Percentiles rank a stretch among this genome's conserved stretches.
These are phyloP conservation scores for Lasioglossum morio DNA, from an alignment of 2,888 invertebrate species.

Conservation along the genomic window DNA sequence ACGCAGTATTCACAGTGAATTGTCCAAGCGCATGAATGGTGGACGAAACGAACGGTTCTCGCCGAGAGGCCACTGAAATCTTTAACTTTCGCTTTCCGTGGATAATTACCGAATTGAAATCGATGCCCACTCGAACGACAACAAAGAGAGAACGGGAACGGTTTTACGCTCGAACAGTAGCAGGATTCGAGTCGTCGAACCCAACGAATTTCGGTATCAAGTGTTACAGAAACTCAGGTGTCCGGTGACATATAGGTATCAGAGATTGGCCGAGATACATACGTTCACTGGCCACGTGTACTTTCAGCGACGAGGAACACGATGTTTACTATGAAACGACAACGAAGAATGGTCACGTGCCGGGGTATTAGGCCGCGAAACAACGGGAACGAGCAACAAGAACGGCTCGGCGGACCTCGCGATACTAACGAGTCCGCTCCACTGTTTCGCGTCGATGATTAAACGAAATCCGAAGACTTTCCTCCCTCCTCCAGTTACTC, in stretches of 20 bases:
- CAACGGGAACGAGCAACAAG: neutral
- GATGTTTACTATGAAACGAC: neutral
- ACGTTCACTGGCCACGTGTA: neutral
- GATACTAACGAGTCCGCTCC: slow-evolving; percentile 34
- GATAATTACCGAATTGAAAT: slow-evolving; percentile 38
- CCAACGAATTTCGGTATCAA: neutral
- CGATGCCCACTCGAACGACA: slow-evolving; percentile 24
- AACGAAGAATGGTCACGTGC: neutral
- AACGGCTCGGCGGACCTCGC: slow-evolving; percentile 10
- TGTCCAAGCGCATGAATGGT: neutral
- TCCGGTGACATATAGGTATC: neutral
- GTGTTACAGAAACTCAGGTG: neutral
- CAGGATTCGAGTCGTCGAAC: neutral
- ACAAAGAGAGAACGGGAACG: neutral
- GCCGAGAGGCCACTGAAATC: slow-evolving; percentile 26
- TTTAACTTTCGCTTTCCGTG: slow-evolving; percentile 26
- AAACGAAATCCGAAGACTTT: slow-evolving; percentile 54
- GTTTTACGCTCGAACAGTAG: neutral
- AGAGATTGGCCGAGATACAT: neutral
- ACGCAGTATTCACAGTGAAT: neutral
- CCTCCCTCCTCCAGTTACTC: slow-evolving; percentile 31
- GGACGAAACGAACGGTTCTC: neutral
- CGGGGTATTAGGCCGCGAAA: neutral
- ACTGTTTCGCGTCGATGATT: slow-evolving; percentile 45
- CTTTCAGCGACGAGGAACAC: neutral